These are phyloP conservation scores for Coremacera marginata DNA, from an alignment of 2,888 invertebrate genomes.

Conservation along the genomic window DNA sequence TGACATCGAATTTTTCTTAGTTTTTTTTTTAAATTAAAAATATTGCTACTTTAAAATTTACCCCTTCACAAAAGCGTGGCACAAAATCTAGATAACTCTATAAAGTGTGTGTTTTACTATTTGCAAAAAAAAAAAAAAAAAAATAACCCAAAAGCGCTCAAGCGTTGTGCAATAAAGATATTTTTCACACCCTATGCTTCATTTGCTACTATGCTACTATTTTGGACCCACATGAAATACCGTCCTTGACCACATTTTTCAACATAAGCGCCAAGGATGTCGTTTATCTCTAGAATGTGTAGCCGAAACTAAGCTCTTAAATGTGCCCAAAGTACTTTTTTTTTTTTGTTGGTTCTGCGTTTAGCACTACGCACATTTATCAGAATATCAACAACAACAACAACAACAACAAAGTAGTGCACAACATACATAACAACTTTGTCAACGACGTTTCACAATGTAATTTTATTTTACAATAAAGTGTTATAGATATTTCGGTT, in stretches of 20 bases:
- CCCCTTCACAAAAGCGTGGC: neutral
- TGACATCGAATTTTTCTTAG: neutral
- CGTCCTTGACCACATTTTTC: slow-evolving; percentile 42
- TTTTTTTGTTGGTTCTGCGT: neutral
- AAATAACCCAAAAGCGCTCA: slow-evolving; percentile 38
- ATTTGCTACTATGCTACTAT: slow-evolving; percentile 31
- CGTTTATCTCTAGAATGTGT: slow-evolving; percentile 22
- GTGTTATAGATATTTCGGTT: neutral
- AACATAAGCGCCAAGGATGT: neutral
- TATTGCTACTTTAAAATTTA: neutral
- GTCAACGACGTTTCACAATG: slow-evolving; percentile 62
- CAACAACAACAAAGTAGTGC: no score
- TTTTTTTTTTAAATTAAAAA: neutral
- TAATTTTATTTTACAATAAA: slow-evolving; percentile 53
- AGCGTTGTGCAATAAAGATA: slow-evolving; percentile 49
- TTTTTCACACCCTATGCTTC: slow-evolving; percentile 42
- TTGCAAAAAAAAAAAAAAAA: no score
- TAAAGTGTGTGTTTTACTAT: neutral
- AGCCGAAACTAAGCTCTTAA: slow-evolving; percentile 57
- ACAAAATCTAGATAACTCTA: neutral
- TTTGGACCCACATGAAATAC: slow-evolving; percentile 7
- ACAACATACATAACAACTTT: slow-evolving; percentile 54
- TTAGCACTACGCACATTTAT: neutral
- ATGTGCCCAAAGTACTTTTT: slow-evolving; percentile 58
- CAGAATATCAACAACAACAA: no score